Evolutionary conservation across 2,888 invertebrate genomes (phyloP).

Genomic region (Subacronicta megacephala): DNA sequence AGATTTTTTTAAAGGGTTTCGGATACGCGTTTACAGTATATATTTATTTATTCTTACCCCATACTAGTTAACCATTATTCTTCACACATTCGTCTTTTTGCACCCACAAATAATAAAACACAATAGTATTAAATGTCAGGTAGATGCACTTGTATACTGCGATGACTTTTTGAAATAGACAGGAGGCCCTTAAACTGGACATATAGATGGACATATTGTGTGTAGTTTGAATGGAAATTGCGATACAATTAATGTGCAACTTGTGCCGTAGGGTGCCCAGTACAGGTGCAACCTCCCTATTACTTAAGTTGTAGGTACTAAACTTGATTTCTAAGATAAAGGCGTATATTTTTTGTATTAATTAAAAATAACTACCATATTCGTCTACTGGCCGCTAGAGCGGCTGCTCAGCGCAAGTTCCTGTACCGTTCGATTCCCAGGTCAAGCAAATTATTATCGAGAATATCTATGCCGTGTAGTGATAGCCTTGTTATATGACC

Average conservation of each 20-base stretch:
- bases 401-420: not conserved
- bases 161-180: conserved; percentile 62
- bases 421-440: not conserved
- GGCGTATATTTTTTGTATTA: conserved; percentile 17
- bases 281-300: conserved; percentile 63
- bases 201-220: conserved; percentile 66
- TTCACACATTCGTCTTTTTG: conserved; percentile 23
- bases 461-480: not conserved
- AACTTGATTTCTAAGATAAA: conserved; percentile 45
- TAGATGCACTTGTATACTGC: conserved; percentile 19
- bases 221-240: conserved; percentile 71
- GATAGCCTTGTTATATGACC: too few species aligned
- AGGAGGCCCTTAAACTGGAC: conserved; percentile 75
- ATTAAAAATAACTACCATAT: not conserved
- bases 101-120: conserved; percentile 51
- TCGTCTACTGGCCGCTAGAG: not conserved
- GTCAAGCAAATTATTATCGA: not conserved
- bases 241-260: conserved; percentile 65
- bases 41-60: too few species aligned
- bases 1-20: too few species aligned
- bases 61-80: not conserved
- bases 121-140: conserved; percentile 61
- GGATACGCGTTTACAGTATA: too few species aligned
- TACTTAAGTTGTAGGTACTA: conserved; percentile 9
- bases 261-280: conserved; percentile 52